Conservation (phyloP, 2,888 invertebrate genomes). For the Cremastinae sp. region DNA sequence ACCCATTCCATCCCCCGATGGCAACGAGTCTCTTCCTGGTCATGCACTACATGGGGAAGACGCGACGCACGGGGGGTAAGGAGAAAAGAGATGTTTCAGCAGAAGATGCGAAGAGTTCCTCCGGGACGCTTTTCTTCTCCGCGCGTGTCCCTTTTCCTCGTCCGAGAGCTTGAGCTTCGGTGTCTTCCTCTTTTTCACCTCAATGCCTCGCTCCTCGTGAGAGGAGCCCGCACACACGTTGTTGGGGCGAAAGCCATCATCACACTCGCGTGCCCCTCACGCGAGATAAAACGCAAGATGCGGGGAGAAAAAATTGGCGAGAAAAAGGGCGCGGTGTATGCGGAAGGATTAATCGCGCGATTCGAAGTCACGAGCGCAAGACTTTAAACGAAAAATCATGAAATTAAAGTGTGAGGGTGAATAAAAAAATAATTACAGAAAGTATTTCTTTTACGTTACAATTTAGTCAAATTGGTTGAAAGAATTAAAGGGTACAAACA, state of each 20-base stretch:
- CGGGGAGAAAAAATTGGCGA: conserved; percentile 4
- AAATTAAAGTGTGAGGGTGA: background rate
- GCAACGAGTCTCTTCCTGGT: background rate
- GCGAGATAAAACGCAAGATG: conserved; percentile 16
- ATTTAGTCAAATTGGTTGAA: too few relatives aligned
- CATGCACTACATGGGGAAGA: too few relatives aligned
- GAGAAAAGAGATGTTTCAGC: conserved; percentile 33
- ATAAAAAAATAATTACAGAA: too few relatives aligned
- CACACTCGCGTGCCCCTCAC: conserved; percentile 15
- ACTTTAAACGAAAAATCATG: conserved; percentile 5
- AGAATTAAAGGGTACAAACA: too few relatives aligned
- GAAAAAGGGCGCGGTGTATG: background rate
- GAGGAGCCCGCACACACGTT: conserved; percentile 23
- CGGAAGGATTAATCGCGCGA: conserved; percentile 5
- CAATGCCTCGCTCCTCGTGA: conserved; percentile 33
- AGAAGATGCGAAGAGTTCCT: conserved; percentile 47
- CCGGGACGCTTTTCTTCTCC: conserved; percentile 40
- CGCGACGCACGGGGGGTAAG: conserved; percentile 23
- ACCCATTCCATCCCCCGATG: background rate
- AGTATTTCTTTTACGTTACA: too few relatives aligned
- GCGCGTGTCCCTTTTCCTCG: conserved; percentile 16
- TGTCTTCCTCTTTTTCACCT: conserved; percentile 38
- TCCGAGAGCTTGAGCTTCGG: conserved; percentile 25
- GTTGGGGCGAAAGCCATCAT: conserved; percentile 6
- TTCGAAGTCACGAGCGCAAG: conserved; percentile 7